Conservation (phyloP, 35 echinoderm and acorn worm species). For the Heliocidaris tuberculata region DNA sequence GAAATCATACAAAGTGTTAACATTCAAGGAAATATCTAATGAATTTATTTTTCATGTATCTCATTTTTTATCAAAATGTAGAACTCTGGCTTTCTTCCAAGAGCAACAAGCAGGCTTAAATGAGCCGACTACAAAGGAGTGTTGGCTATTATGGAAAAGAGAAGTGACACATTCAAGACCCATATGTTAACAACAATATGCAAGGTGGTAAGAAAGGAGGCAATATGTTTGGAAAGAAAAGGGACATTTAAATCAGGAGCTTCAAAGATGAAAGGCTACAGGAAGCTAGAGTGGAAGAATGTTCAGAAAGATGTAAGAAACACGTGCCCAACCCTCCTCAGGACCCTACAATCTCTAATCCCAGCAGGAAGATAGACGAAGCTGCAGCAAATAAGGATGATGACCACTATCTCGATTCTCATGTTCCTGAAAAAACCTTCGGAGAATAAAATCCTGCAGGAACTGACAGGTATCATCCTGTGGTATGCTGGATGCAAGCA, state of each 20-base stretch:
- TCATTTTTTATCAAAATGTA: slow-evolving; percentile 7
- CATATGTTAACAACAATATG: slow-evolving; percentile 1
- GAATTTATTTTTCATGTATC: not conserved
- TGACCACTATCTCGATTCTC: too few relatives aligned
- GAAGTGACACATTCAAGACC: not conserved
- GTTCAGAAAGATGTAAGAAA: not conserved
- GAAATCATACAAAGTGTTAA: not conserved
- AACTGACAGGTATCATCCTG: slow-evolving; percentile 25
- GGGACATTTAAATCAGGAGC: not conserved
- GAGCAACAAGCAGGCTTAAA: not conserved
- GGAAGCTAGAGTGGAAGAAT: not conserved
- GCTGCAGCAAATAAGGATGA: too few relatives aligned
- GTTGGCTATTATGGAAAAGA: not conserved
- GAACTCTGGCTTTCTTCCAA: not conserved
- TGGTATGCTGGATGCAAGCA: slow-evolving; percentile 9
- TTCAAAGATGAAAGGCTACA: not conserved
- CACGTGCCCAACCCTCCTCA: not conserved
- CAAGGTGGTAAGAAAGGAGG: not conserved
- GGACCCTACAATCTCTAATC: too few relatives aligned
- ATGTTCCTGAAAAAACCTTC: slow-evolving; percentile 18
- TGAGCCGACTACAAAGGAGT: not conserved
- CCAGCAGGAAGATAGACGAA: too few relatives aligned
- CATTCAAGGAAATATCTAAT: not conserved
- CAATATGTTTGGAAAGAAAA: not conserved
- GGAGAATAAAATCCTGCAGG: not conserved